A percentile compares a stretch with the other conserved stretches of the same genome.
Conservation (phyloP, 2,888 invertebrate species). For the Pammene aurita region DNA sequence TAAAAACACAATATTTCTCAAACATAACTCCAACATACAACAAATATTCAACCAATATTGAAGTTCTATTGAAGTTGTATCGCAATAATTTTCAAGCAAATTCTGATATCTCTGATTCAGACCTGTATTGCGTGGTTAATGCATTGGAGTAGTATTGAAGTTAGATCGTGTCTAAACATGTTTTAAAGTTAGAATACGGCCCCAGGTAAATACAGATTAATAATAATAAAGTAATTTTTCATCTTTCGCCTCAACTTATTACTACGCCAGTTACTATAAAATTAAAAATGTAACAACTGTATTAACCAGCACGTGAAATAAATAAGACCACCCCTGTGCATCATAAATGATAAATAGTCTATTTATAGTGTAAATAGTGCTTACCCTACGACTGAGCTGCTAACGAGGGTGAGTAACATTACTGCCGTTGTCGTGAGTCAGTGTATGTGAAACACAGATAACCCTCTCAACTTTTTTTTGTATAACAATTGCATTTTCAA, state of each 20-base stretch:
- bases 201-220: background rate
- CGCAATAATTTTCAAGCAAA: too few relatives aligned
- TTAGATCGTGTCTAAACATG: too few relatives aligned
- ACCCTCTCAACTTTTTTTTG: too few relatives aligned
- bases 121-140: too few relatives aligned
- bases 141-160: too few relatives aligned
- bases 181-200: too few relatives aligned
- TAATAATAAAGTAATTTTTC: background rate
- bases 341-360: background rate
- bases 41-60: too few relatives aligned
- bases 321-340: background rate
- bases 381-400: background rate
- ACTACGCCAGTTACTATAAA: background rate
- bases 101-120: too few relatives aligned
- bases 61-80: too few relatives aligned
- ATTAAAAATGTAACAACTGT: background rate
- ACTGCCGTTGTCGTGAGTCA: background rate
- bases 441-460: background rate
- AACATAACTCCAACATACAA: too few relatives aligned
- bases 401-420: conserved; percentile 3
- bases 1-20: too few relatives aligned
- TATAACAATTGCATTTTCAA: too few relatives aligned
- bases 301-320: background rate
- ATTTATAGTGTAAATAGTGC: background rate
- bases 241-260: background rate